A percentile compares a stretch with the other conserved stretches of the same genome.
These are phyloP conservation scores for Drosophila atroscutellata DNA, from an alignment of 2,888 invertebrate genomes.

Conservation along the genomic window DNA sequence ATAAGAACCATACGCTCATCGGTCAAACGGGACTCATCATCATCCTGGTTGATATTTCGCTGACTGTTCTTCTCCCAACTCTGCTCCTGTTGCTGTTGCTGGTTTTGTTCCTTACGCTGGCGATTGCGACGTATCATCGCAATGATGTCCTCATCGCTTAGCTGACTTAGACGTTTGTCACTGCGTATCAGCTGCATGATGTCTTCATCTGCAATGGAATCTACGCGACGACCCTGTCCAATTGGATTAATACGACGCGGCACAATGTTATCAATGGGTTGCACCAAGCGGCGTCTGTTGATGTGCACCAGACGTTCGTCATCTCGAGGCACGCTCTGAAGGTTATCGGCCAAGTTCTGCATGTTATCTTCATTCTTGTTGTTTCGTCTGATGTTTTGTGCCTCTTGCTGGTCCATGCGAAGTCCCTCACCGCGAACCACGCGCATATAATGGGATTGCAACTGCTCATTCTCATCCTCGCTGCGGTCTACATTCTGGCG, in stretches of 20 bases:
- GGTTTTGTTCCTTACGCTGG: constrained; percentile 11
- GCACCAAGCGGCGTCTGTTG: constrained; percentile 56
- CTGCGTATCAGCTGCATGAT: constrained; percentile 3
- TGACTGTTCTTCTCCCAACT: background rate
- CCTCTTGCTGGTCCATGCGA: constrained; percentile 7
- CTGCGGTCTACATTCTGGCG: constrained; percentile 37
- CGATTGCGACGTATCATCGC: constrained; percentile 38
- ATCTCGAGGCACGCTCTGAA: constrained; percentile 44
- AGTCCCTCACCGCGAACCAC: constrained; percentile 24
- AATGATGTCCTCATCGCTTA: constrained; percentile 43
- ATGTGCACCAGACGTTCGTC: constrained; percentile 69
- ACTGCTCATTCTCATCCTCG: constrained; percentile 26
- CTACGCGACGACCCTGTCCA: constrained; percentile 45
- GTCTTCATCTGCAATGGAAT: constrained; percentile 13
- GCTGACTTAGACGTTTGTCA: constrained; percentile 3
- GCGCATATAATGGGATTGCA: constrained; percentile 19
- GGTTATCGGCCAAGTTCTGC: constrained; percentile 17
- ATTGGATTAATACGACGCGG: constrained; percentile 34
- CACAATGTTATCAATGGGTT: constrained; percentile 21
- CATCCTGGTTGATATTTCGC: background rate
- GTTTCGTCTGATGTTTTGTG: background rate
- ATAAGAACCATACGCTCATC: constrained; percentile 63
- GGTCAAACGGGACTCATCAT: background rate
- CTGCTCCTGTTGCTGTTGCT: background rate
- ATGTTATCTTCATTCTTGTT: background rate